Base-by-base conservation (phyloP, 2,888 invertebrate genomes). In the Caenorhabditis doughertyi region DNA sequence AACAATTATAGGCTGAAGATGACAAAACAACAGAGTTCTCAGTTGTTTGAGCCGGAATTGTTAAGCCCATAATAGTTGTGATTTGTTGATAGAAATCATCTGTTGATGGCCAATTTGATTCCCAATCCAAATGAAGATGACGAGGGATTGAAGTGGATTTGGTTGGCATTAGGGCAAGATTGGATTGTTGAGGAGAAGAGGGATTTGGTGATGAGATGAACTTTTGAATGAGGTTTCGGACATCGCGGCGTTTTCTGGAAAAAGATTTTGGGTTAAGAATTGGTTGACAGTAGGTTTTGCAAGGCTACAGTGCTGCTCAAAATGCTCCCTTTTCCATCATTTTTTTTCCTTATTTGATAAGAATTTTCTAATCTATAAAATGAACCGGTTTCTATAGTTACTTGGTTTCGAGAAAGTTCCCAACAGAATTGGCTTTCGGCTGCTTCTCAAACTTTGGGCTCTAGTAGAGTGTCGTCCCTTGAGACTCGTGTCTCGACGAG, bases 201-300 rank as follows among this genome's bases (percentile, higher is more conserved):
- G 29, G n/a, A n/a, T 3, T 77, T 47, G 23, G 73, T 25, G 21
- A 29, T 18, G 58, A n/a, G 21, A 62, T 4, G 29, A 62, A 62
- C 32, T 67, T n/a, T 32, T 77, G 49, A 21, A 77, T 53, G 1
- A 77, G 77, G 1, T 18, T 27, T 23, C 70, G 68, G 21, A 67
- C 77, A 18, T 77, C 68, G 1, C 39, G 60, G 1, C 77, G 77
- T 58, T 68, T 68, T 62, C 77, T 77, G 77, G 2, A 76, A 74
- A 23, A 2, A 44, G n/a, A 23, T 39, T n/a, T 35, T 5, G 11
- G 21, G n/a, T 23, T 25, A 11, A 39, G n/a, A 39, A 21, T 42
- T 8, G 42, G 42, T 8, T 32, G 9, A 9, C 32, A 32, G 32
- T 32, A 9, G 32, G 9, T 0, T 16, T 32, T 29, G 11, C 16